Conservation (phyloP, 2,113 vertebrate genomes). For the Otocyon megalotis region DNA sequence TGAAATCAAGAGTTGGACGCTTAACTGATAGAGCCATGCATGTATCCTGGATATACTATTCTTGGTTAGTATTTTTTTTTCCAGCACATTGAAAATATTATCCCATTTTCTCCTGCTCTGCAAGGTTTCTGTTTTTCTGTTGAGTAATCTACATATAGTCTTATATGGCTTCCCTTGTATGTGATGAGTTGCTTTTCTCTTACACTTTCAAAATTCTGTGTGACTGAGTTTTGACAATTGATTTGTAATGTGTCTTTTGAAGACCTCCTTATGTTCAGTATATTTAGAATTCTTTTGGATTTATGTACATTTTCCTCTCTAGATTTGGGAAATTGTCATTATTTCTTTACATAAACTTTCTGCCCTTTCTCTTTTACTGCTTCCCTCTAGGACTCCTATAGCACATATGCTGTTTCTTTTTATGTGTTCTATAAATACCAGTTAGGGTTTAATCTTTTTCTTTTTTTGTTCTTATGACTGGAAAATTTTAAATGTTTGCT, state of each 20-base stretch:
- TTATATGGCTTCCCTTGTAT: too few species aligned
- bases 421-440: neutral
- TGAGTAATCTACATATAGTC: too few species aligned
- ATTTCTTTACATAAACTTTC: neutral
- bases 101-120: too few species aligned
- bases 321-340: neutral
- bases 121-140: too few species aligned
- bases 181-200: neutral
- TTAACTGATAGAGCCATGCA: too few species aligned
- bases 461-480: neutral
- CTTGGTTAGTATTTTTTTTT: too few species aligned
- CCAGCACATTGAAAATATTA: too few species aligned
- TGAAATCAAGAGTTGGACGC: neutral
- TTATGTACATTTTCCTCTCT: neutral
- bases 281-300: neutral
- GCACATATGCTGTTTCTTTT: neutral
- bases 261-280: neutral
- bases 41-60: too few species aligned
- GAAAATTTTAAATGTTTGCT: neutral
- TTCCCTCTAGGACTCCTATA: neutral
- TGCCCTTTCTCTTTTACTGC: neutral
- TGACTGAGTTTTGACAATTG: neutral
- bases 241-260: neutral
- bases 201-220: neutral
- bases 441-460: neutral